phyloP scores from a whole-genome alignment of 2,113 vertebrate species.

The Dolichotis patagonum region DNA sequence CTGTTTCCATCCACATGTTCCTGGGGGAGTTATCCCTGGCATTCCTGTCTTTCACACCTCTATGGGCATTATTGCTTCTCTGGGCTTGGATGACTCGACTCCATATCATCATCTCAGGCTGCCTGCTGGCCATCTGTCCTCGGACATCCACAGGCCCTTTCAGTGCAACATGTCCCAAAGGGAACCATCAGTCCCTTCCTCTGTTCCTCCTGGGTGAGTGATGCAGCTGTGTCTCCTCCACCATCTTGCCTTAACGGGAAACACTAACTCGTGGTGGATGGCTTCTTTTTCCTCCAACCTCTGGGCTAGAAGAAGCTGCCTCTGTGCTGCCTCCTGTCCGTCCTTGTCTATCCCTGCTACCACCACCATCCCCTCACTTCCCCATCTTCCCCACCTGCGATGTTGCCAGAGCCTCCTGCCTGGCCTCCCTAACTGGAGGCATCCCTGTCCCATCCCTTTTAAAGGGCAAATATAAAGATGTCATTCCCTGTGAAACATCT shows the following conservation, averaged over 20 bases:
- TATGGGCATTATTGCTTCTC: background rate
- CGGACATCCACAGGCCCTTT: background rate
- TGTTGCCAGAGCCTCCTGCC: background rate
- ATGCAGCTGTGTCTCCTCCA: background rate
- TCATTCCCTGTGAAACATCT: background rate
- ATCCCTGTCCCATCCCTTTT: background rate
- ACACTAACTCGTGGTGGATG: too few species aligned
- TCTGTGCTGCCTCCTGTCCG: background rate
- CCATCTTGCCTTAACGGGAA: background rate
- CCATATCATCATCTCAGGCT: background rate
- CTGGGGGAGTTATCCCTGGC: background rate
- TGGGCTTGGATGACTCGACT: background rate
- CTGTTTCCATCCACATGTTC: accelerated
- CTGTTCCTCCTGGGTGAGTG: background rate
- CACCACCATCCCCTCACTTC: background rate
- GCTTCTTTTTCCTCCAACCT: background rate
- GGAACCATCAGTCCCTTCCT: background rate
- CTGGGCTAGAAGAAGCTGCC: background rate
- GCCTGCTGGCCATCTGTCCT: background rate
- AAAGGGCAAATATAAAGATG: background rate
- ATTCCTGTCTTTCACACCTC: background rate
- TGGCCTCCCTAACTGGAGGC: background rate
- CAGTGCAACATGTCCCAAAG: background rate
- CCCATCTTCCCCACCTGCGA: background rate
- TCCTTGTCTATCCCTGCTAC: background rate